A percentile compares a stretch with the other conserved stretches of the same genome.
Evolutionary conservation across 1,140 invertebrate species (phyloP).

Genomic region (Hermetia illucens): DNA sequence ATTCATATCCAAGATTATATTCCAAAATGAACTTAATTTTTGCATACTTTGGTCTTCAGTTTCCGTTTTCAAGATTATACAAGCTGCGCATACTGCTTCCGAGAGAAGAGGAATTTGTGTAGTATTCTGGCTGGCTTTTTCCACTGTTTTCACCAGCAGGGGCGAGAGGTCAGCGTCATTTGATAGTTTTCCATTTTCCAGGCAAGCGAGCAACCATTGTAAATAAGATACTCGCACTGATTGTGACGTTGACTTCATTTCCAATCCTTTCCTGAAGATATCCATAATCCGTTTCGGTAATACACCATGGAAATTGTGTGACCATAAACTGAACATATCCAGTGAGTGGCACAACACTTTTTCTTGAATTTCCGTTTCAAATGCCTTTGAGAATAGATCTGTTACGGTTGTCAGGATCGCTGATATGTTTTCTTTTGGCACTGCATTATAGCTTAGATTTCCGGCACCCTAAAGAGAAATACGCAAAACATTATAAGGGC

Average conservation of each 20-base stretch:
- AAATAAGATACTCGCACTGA: conserved; percentile 65
- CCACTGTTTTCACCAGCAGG: conserved; percentile 47
- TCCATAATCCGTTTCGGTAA: conserved; percentile 58
- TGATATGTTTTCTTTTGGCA: conserved; percentile 41
- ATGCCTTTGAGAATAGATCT: conserved; percentile 57
- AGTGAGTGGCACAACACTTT: conserved; percentile 71
- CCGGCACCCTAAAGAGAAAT: conserved; percentile 51
- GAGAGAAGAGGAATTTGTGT: conserved; percentile 46
- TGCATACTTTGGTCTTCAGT: conserved; percentile 5
- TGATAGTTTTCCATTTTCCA: conserved; percentile 38
- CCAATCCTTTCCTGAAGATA: conserved; percentile 67
- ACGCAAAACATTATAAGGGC: not conserved
- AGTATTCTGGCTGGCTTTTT: conserved; percentile 49
- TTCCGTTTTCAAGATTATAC: conserved; percentile 52
- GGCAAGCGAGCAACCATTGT: conserved; percentile 49
- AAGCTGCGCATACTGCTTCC: conserved; percentile 65
- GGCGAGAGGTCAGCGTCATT: conserved; percentile 39
- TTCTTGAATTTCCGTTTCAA: conserved; percentile 86
- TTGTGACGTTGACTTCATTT: conserved; percentile 62
- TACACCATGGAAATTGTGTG: conserved; percentile 45
- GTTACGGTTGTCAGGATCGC: conserved; percentile 46
- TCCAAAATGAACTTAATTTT: conserved; percentile 47
- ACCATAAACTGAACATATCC: conserved; percentile 69
- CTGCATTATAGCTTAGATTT: conserved; percentile 58
- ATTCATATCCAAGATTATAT: conserved; percentile 49